Base-by-base conservation (phyloP, 2,113 vertebrate genomes). In the Pseudorectes ferrugineus region DNA sequence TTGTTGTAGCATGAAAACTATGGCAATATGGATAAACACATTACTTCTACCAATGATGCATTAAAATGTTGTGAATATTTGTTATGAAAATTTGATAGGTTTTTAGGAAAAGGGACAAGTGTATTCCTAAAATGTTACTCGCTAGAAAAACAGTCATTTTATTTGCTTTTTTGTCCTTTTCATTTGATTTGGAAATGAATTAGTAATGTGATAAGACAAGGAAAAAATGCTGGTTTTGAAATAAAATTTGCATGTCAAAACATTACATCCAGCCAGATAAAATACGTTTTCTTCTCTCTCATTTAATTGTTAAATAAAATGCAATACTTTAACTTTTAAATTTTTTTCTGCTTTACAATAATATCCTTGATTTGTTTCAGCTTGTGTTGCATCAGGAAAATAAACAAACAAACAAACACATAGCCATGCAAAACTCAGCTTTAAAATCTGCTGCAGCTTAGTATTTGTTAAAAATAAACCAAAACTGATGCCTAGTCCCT, bases 161-260 rank as follows among this genome's bases (percentile, higher is more conserved):
- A 40, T 95, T 94, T 97, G 24, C 20, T 51, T 94, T 88, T 63
- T 80, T 70, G 31, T 68, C 67, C 23, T 61, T 79, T 81, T 55
- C 43, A 71, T 94, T 93, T 77, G 88, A 88, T 78, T 83, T 93
- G 75, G 75, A 93, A 94, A 90, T 84, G 21, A 88, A 84, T 84
- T 89, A 83, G 38, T 28, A 86, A 67, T 67, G 51, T 59, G 85
- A 78, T 88, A 92, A 92, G 66, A 65, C 80, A 95, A 80, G 43
- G 55, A 35, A 92, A 94, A 89, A 94, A 85, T 46, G 42, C 43
- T 1, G 18, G 35, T 10, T 88, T 88, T 79, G 81, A 91, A 93
- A 88, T 35, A 67, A 88, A 93, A 96, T 94, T 96, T 97, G 78
- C 92, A 86, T 95, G 88, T 93, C 75, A 96, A 96, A 96, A 88